phyloP scores from a whole-genome alignment of 2,888 invertebrate species.

The Caenorhabditis angaria region DNA sequence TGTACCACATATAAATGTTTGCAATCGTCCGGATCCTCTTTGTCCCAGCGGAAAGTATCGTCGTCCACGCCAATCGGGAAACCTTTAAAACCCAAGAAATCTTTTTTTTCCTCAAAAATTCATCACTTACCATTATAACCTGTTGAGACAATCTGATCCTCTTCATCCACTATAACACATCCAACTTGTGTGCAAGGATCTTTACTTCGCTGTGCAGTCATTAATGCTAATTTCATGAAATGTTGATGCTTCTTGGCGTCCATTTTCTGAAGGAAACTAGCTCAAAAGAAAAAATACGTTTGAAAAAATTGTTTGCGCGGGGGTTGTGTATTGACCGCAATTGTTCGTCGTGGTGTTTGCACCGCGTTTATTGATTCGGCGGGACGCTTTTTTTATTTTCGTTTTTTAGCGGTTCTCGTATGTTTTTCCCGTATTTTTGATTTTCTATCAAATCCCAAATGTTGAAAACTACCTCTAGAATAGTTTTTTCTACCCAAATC shows the following conservation, averaged over 20 bases:
- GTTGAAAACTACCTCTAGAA: background rate
- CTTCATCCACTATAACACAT: slow-evolving; percentile 88
- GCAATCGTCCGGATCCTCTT: slow-evolving; percentile 74
- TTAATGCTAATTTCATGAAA: slow-evolving; percentile 6
- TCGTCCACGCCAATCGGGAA: slow-evolving; percentile 89
- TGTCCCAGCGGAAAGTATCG: slow-evolving; percentile 89
- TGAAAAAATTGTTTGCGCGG: slow-evolving; percentile 4
- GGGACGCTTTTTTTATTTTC: background rate
- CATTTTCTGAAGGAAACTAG: background rate
- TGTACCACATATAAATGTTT: slow-evolving; percentile 81
- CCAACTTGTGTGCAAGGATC: slow-evolving; percentile 76
- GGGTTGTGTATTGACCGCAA: slow-evolving; percentile 12
- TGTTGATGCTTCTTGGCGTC: background rate
- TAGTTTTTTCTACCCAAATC: background rate
- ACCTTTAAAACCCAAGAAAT: slow-evolving; percentile 14
- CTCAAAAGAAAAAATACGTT: background rate
- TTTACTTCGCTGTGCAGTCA: slow-evolving; percentile 49
- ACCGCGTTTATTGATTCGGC: slow-evolving; percentile 6
- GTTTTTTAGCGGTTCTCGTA: background rate
- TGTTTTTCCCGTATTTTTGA: background rate
- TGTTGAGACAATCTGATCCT: slow-evolving; percentile 87
- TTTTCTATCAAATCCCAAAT: background rate
- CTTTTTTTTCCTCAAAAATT: background rate
- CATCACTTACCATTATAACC: slow-evolving; percentile 87
- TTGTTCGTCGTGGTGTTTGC: slow-evolving; percentile 27